These are phyloP conservation scores for Dryobota labecula DNA, from an alignment of 2,888 invertebrate genomes.

Conservation along the genomic window DNA sequence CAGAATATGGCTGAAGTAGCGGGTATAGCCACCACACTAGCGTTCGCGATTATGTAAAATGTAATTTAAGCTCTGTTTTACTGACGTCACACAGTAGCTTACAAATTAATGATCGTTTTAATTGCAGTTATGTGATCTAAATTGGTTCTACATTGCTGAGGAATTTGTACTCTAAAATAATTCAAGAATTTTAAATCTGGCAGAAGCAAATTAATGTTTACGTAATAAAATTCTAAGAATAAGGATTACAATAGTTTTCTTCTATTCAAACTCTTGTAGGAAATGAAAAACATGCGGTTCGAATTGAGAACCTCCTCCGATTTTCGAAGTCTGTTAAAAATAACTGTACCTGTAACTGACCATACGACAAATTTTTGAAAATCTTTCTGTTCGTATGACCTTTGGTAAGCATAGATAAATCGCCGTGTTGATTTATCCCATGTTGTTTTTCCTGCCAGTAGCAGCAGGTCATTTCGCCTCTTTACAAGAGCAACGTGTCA, in stretches of 20 bases:
- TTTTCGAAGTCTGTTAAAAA: background rate
- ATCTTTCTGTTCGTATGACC: background rate
- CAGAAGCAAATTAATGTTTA: background rate
- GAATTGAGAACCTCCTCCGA: background rate
- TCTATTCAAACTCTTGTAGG: background rate
- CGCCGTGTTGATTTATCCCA: too few species aligned
- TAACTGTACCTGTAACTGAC: background rate
- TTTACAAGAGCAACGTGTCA: too few species aligned
- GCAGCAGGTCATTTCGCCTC: too few species aligned
- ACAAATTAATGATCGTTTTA: slow-evolving; percentile 28
- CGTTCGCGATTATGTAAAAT: slow-evolving; percentile 40
- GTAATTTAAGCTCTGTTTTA: slow-evolving; percentile 18
- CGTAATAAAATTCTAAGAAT: too few species aligned
- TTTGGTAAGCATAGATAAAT: background rate
- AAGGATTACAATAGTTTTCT: too few species aligned
- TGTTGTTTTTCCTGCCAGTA: too few species aligned
- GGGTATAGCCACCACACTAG: slow-evolving; percentile 10
- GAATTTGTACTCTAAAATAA: slow-evolving; percentile 14
- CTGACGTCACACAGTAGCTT: slow-evolving; percentile 36
- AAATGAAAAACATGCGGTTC: background rate
- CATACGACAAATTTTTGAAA: background rate
- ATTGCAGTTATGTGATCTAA: slow-evolving; percentile 28
- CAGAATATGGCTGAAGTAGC: slow-evolving; percentile 32
- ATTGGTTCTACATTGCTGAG: slow-evolving; percentile 8
- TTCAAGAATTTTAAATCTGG: background rate